Base-by-base conservation (phyloP, 35 echinoderm and acorn worm genomes). In the Acanthaster planci region DNA sequence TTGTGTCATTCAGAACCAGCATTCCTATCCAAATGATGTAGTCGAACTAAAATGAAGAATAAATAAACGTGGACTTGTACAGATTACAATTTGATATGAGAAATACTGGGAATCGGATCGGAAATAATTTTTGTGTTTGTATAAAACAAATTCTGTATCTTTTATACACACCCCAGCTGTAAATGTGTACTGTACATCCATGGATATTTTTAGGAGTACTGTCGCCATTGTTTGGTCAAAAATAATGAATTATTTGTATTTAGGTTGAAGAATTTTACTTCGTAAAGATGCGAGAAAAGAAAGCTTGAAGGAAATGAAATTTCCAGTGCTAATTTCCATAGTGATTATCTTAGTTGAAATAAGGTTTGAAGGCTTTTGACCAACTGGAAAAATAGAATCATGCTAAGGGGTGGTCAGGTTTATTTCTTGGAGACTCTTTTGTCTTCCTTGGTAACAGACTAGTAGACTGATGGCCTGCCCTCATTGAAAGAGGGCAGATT, bases 71-170 rank as follows among this genome's bases (percentile, higher is more conserved):
- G 64, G 34, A 72, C 64, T n/a, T 72, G 64, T 72, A 72, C 23
- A 72, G 30, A 72, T 72, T 72, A 72, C 22, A 72, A 35, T 72
- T 72, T 72, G 64, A 72, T 72, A 72, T 26, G 30, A 35, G 30
- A 72, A 72, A 36, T 14, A 67, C 4, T 6, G 42, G 12, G 12
- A 47, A 6, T n/a, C n/a, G n/a, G 12, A 47, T 47, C 42, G n/a
- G 56, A n/a, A 59, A 72, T 72, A 34, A 72, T 72, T 72, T 72
- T 72, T 72, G 64, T 29, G 64, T 72, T n/a, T 72, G 64, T 72
- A 72, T 34, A 72, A 21, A 72, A 67, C 4, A 60, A 72, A 26
- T 14, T 26, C 18, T 72, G 64, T 72, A 72, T 72, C 64, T 72
- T 72, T 72, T 72, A 72, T 72, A 72, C 26, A 72, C 64, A 27